Evolutionary conservation across 2,888 invertebrate genomes (phyloP).

Genomic region (Torymus tubicola): DNA sequence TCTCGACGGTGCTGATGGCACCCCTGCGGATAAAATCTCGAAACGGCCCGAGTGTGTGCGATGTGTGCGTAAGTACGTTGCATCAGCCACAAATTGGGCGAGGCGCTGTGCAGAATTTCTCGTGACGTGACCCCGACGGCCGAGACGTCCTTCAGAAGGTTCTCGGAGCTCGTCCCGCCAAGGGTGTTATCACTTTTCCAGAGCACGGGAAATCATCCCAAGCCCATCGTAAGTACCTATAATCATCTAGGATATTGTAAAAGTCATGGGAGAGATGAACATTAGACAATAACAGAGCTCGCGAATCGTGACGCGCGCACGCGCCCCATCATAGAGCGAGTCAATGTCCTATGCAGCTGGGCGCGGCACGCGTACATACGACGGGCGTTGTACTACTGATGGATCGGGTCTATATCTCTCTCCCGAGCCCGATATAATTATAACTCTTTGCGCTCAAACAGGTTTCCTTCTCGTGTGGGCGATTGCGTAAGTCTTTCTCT

Average conservation of each 20-base stretch:
- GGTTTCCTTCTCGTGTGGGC: slow-evolving; percentile 42
- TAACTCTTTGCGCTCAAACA: slow-evolving; percentile 43
- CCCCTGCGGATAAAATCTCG: slow-evolving; percentile 6
- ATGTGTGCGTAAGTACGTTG: no score
- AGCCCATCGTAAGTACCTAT: slow-evolving; percentile 4
- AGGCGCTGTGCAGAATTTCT: no score
- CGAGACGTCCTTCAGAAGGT: slow-evolving; percentile 14
- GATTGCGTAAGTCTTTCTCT: slow-evolving; percentile 35
- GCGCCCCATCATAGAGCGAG: background rate
- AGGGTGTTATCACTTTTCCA: background rate
- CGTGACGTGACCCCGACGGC: slow-evolving; percentile 7
- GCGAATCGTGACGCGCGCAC: no score
- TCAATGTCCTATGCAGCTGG: background rate
- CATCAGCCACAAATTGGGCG: no score
- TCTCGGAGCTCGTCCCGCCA: background rate
- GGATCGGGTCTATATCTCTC: no score
- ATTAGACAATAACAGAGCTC: no score
- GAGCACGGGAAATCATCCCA: background rate
- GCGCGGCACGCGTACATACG: background rate
- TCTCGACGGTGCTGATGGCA: no score
- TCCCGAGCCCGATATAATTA: background rate
- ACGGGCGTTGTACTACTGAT: no score
- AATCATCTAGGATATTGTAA: no score
- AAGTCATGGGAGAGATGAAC: no score
- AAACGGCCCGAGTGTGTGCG: background rate